phyloP scores from a whole-genome alignment of 2,797 vertebrate species.

The Channa striata region DNA sequence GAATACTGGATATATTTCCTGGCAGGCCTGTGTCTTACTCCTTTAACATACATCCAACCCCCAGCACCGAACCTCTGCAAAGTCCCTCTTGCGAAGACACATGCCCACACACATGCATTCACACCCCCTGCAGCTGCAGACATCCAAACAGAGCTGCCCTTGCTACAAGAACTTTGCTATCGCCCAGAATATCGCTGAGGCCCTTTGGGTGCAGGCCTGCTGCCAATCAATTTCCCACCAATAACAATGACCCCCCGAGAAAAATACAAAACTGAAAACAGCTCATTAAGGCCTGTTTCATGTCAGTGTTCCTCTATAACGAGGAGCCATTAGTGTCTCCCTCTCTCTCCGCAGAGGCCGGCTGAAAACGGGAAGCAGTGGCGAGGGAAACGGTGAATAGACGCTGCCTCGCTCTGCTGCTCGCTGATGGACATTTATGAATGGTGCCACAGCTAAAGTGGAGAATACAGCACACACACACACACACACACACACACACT shows the following conservation, averaged over 20 bases:
- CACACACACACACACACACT: not conserved
- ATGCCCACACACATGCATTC: constrained; percentile 19
- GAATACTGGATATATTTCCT: not conserved
- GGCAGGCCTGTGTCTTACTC: not conserved
- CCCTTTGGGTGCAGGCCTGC: constrained; percentile 52
- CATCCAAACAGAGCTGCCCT: constrained; percentile 63
- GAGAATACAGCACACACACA: constrained; percentile 2
- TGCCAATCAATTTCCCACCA: constrained; percentile 81
- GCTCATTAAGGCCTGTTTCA: constrained; percentile 80
- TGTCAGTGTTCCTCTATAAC: constrained; percentile 75
- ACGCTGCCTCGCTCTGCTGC: constrained; percentile 48
- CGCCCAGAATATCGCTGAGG: constrained; percentile 54
- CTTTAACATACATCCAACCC: not conserved
- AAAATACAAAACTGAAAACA: constrained; percentile 71
- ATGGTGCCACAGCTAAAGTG: constrained; percentile 50
- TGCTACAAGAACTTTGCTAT: constrained; percentile 58
- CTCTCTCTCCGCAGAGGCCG: constrained; percentile 56
- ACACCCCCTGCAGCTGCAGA: constrained; percentile 50
- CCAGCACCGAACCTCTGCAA: not conserved
- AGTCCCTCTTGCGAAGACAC: constrained; percentile 34
- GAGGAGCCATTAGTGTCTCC: constrained; percentile 76
- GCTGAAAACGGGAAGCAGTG: constrained; percentile 38
- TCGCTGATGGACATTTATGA: constrained; percentile 77
- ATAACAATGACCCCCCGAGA: constrained; percentile 72
- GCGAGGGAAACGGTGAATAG: constrained; percentile 45